Percentiles rank a stretch among this genome's conserved stretches.
phyloP scores from a whole-genome alignment of 1,140 invertebrate genomes.

The Sweltsa coloradensis region DNA sequence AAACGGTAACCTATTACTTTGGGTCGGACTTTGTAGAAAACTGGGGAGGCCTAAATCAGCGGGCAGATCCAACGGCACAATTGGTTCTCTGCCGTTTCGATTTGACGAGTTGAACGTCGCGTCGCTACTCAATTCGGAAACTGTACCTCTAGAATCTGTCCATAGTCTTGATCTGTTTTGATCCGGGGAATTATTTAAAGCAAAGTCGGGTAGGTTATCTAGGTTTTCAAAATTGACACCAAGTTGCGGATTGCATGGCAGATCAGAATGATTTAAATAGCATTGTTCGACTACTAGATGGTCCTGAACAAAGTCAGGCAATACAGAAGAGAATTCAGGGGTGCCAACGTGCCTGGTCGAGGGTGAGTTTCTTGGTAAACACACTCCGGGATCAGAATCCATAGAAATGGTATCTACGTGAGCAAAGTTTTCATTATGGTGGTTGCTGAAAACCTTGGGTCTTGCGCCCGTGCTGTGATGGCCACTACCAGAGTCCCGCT shows the following conservation, averaged over 20 bases:
- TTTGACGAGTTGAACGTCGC: no score
- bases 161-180: neutral
- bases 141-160: neutral
- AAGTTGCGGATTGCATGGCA: constrained; percentile 24
- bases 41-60: no score
- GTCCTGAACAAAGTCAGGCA: constrained; percentile 48
- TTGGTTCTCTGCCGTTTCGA: no score
- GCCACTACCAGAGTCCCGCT: constrained; percentile 33
- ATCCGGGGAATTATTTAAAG: constrained; percentile 29
- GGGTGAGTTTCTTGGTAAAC: neutral
- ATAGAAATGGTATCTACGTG: neutral
- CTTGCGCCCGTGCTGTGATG: constrained; percentile 39
- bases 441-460: constrained; percentile 36
- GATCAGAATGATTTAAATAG: constrained; percentile 33
- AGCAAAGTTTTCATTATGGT: neutral
- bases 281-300: constrained; percentile 45
- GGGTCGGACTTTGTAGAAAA: no score
- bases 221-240: constrained; percentile 29
- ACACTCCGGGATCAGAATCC: constrained; percentile 3
- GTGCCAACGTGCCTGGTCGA: constrained; percentile 11
- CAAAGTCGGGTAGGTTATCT: constrained; percentile 44
- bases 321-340: constrained; percentile 30
- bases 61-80: constrained; percentile 26
- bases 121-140: no score
- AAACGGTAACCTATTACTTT: constrained; percentile 16